phyloP scores from a whole-genome alignment of 2,888 invertebrate genomes.

The Lasius fuliginosus region DNA sequence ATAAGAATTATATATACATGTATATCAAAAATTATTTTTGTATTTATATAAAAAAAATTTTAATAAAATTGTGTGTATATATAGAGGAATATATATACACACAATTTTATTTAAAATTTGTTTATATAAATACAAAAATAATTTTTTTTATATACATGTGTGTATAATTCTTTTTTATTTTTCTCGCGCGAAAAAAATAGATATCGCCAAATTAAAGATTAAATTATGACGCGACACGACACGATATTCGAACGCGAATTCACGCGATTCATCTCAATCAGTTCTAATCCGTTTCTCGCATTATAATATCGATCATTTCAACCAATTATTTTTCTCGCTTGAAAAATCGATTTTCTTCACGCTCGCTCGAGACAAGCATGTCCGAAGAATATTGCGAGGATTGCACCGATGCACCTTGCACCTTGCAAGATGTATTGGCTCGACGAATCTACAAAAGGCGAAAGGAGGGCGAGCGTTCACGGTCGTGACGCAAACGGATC shows the following conservation, averaged over 20 bases:
- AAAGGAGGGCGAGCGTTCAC: constrained; percentile 73
- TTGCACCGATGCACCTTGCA: constrained; percentile 1
- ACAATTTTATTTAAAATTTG: no score
- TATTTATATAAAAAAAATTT: no score
- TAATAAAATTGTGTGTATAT: no score
- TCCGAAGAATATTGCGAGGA: background rate
- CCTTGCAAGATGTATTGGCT: constrained; percentile 17
- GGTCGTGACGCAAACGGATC: constrained; percentile 74
- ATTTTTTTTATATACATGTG: background rate
- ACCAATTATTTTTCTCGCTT: background rate
- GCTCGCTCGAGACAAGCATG: background rate
- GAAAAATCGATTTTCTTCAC: background rate
- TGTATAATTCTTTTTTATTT: background rate
- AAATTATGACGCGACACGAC: background rate
- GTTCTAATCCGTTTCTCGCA: background rate
- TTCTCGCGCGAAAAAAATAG: background rate
- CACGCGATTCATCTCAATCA: background rate
- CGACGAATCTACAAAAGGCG: constrained; percentile 46
- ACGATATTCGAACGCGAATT: background rate
- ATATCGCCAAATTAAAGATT: background rate
- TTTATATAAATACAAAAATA: background rate
- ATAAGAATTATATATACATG: no score
- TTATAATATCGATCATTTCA: background rate
- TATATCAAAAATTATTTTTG: no score
- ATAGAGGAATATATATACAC: no score